Evolutionary conservation across 2,888 invertebrate genomes (phyloP), one percentile per base, ranked within the genome.

Genomic region (Trachelus troglodyta): DNA sequence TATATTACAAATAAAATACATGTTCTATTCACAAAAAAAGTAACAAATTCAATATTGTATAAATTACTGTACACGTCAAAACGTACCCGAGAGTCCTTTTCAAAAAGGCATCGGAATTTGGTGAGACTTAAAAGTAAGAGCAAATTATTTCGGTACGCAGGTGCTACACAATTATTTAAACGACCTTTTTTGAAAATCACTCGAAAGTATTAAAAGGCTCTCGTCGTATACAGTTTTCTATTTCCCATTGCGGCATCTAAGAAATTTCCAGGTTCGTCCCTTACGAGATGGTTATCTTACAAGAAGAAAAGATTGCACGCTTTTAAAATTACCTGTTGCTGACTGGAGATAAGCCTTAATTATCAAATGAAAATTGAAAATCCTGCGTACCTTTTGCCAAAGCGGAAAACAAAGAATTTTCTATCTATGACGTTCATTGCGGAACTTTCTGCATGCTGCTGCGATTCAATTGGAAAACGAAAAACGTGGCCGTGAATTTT

Each of bases 51-150:
- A 71, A 71, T 34, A 34, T 71, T 12, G 23, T 34, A 71, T 71
- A 71, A 71, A 34, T 71, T 71, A 34, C 71, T 71, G 71, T 71
- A 71, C 71, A 71, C 15, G 71, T 71, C 34, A 30, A 71, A 56
- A 23, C 56, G 56, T 56, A 56, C 9, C 23, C 56, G 56, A 56
- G 23, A 2, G 2, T 23, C 56, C 56, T 56, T 56, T 56, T 56
- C 6, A 23, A 56, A 56, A 56, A 56, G 56, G 56, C 23, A 56
- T 56, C 56, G 56, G 56, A 56, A 23, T 56, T 56, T 56, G 56
- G 56, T 56, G 56, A 56, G 23, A 56, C 56, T 56, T 56, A 56
- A 56, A 56, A 56, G 1, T 56, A 56, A 56, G 9, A 56, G 56
- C 23, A 56, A 23, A 56, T 56, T 56, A 56, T 23, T 56, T 56